Evolutionary conservation across 2,888 invertebrate genomes (phyloP).

Genomic region (Epistrophe eligans): DNA sequence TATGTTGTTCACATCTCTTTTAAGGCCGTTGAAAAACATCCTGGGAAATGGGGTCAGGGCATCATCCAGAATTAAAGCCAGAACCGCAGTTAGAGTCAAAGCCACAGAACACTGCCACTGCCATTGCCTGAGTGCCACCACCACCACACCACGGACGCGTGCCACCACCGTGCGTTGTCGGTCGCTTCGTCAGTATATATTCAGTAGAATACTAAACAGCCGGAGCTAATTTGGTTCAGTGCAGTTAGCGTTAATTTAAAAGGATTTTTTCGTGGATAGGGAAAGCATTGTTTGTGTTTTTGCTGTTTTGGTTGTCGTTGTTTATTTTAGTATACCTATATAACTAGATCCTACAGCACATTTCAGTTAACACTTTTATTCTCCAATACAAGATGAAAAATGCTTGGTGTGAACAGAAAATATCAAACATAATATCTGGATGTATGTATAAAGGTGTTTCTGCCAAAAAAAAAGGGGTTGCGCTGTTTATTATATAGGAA

Average conservation of each 20-base stretch:
- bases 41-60: slow-evolving; percentile 36
- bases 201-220: slow-evolving; percentile 65
- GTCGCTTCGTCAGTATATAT: not conserved
- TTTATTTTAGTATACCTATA: not conserved
- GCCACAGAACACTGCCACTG: not conserved
- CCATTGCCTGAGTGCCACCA: not conserved
- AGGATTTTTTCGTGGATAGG: slow-evolving; percentile 30
- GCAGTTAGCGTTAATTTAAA: slow-evolving; percentile 54
- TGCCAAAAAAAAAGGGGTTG: slow-evolving; percentile 36
- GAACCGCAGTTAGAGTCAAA: not conserved
- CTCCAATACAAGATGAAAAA: slow-evolving; percentile 38
- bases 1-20: slow-evolving; percentile 51
- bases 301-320: not conserved
- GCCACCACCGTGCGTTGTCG: not conserved
- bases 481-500: slow-evolving; percentile 15
- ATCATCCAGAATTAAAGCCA: slow-evolving; percentile 11
- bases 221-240: slow-evolving; percentile 61
- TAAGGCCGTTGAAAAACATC: slow-evolving; percentile 38
- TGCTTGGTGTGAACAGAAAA: slow-evolving; percentile 37
- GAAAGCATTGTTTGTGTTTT: slow-evolving; percentile 44
- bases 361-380: slow-evolving; percentile 47
- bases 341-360: slow-evolving; percentile 33
- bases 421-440: slow-evolving; percentile 20
- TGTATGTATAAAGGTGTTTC: slow-evolving; percentile 26
- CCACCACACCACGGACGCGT: not conserved